Evolutionary conservation across 2,888 invertebrate species (phyloP).

Genomic region (Heliconius charithonia): DNA sequence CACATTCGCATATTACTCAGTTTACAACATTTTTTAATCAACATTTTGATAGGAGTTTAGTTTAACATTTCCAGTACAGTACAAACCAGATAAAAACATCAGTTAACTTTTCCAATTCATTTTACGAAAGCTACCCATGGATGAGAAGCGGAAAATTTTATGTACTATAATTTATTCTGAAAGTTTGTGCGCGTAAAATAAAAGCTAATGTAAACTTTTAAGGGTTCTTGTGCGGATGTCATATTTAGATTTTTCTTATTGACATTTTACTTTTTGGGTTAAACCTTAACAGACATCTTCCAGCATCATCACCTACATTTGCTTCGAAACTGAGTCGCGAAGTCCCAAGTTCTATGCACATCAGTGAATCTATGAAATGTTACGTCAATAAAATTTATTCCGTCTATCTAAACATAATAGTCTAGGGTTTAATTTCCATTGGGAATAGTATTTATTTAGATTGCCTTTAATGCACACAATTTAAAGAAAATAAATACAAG

Average conservation of each 20-base stretch:
- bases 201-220: conserved; percentile 7
- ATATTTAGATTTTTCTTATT: background rate
- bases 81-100: conserved; percentile 19
- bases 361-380: no score
- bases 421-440: no score
- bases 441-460: no score
- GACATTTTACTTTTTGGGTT: background rate
- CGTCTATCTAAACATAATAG: no score
- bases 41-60: conserved; percentile 14
- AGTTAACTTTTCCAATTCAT: conserved; percentile 26
- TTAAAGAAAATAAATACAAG: no score
- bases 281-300: background rate
- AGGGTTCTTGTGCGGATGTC: background rate
- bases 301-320: no score
- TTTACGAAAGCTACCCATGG: conserved; percentile 16
- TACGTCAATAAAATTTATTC: no score
- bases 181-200: background rate
- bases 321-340: no score
- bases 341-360: no score
- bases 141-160: conserved; percentile 23
- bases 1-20: background rate
- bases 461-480: no score
- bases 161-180: conserved; percentile 19
- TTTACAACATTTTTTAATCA: background rate
- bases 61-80: background rate